Evolutionary conservation across 2,797 vertebrate genomes (phyloP).

Genomic region (Cheirogaleus major): DNA sequence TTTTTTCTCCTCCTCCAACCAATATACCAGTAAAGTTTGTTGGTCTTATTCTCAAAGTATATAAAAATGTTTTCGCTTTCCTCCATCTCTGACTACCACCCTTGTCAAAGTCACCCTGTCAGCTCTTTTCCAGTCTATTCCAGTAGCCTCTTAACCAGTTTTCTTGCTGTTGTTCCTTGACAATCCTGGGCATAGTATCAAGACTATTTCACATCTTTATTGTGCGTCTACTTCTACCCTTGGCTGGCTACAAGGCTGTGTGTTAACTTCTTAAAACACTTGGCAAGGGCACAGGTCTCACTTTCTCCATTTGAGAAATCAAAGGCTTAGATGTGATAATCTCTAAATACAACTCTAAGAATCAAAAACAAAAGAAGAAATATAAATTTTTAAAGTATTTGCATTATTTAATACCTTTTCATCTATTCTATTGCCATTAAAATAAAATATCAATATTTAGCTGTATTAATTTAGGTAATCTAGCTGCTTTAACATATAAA

Average conservation of each 20-base stretch:
- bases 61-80: background rate
- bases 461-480: background rate
- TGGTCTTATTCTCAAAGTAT: background rate
- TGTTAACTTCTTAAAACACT: too few species aligned
- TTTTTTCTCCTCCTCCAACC: background rate
- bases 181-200: background rate
- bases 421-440: background rate
- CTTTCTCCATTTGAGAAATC: too few species aligned
- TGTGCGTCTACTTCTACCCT: too few species aligned
- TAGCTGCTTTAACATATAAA: background rate
- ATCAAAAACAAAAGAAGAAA: background rate
- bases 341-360: too few species aligned
- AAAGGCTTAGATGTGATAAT: too few species aligned
- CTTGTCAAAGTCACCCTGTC: background rate
- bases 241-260: too few species aligned
- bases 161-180: background rate
- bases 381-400: background rate
- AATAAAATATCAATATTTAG: background rate
- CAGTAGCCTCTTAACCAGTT: background rate
- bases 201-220: background rate
- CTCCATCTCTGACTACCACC: background rate
- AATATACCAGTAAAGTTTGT: background rate
- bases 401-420: background rate
- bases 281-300: too few species aligned
- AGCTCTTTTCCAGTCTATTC: background rate